Base-by-base conservation (phyloP, 2,888 invertebrate genomes). In the Noctua pronuba region DNA sequence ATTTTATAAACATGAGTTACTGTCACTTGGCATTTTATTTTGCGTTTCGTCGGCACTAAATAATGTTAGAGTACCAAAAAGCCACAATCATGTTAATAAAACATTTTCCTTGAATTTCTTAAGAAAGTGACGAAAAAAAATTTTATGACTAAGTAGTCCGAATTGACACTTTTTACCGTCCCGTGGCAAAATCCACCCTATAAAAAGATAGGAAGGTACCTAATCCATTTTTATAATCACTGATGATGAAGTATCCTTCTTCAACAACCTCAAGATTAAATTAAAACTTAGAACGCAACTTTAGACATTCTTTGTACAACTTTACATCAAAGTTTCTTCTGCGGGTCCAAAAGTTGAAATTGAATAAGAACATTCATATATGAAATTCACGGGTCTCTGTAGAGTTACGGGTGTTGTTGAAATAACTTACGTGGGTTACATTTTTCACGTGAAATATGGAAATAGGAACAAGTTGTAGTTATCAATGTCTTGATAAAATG, bases 281-380 rank as follows among this genome's bases (percentile, higher is more conserved):
- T 84, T 83, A 70, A 69, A 77, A 72, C 69, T 82, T 62, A n/a
- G 31, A 24, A 31, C 35, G 41, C 31, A 71, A 71, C 62, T 84
- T 66, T 21, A 78, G 44, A 69, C 31, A 66, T 55, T 73, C 41
- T 44, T 65, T 58, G 31, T 44, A 35, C 24, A 67, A 60, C 58
- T 79, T 73, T 49, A 46, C 24, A 71, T 74, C 46, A 79, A 84
- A 67, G 44, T 71, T 71, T 68, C 41, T 65, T 58, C 64, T 46
- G 44, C 71, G 38, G 44, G 28, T 71, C 31, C 16, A 67, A 84
- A 82, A 82, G 58, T 79, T 79, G 31, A 58, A 72, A 79, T 74
- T 71, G 38, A 62, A 64, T 71, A 70, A 46, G 35, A 62, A 49
- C 35, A 21, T 68, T 78, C 28, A 67, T 70, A 67, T 67, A 52